A percentile compares a stretch with the other conserved stretches of the same genome.
Conservation (phyloP, 2,797 vertebrate species). For the Platalea minor region DNA sequence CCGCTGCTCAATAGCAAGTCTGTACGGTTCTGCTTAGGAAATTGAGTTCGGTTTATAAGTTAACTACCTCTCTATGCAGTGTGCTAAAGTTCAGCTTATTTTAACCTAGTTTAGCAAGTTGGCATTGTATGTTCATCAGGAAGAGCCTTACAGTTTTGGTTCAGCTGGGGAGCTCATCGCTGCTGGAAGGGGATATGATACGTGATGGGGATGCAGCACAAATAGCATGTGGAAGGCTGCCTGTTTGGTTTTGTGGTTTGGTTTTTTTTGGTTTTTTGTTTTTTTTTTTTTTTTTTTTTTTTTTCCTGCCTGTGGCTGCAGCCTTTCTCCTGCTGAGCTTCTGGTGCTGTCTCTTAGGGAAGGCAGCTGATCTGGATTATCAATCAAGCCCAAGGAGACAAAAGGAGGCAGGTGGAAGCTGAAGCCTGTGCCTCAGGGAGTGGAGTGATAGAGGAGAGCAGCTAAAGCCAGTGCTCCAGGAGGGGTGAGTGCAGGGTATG, state of each 20-base stretch:
- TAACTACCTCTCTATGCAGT: not conserved
- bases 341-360: not conserved
- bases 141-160: not conserved
- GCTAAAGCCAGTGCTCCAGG: fast-evolving
- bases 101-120: not conserved
- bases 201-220: too few relatives aligned
- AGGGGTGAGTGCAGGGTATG: fast-evolving
- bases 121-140: not conserved
- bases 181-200: not conserved
- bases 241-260: not conserved
- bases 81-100: not conserved
- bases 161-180: not conserved
- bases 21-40: not conserved
- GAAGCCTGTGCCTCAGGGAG: fast-evolving
- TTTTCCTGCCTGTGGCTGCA: not conserved
- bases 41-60: not conserved
- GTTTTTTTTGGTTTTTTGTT: too few relatives aligned
- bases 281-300: not conserved
- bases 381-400: not conserved
- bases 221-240: not conserved
- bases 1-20: not conserved
- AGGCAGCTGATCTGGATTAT: not conserved
- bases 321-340: not conserved
- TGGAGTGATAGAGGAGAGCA: not conserved
- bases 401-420: not conserved